Percentiles rank a stretch among this genome's conserved stretches.
Evolutionary conservation across 1,140 invertebrate species (phyloP).

Genomic region (Anastatus disparis): DNA sequence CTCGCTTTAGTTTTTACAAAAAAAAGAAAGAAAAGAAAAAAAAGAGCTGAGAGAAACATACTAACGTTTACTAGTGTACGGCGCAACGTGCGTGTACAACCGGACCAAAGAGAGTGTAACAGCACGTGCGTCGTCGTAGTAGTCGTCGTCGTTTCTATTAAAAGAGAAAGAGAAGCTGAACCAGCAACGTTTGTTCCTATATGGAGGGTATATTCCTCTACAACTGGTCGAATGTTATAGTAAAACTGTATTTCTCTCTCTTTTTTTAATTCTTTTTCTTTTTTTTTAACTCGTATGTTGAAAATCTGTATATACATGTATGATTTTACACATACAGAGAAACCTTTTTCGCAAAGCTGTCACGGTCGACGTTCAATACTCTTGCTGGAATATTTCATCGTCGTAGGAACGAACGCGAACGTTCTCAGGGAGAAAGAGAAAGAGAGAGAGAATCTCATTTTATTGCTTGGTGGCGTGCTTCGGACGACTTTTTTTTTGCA

Average conservation of each 20-base stretch:
- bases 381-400: constrained; percentile 30
- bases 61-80: neutral
- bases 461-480: constrained; percentile 9
- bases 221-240: constrained; percentile 26
- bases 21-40: too few species aligned
- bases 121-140: constrained; percentile 60
- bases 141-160: too few species aligned
- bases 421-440: too few species aligned
- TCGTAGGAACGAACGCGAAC: too few species aligned
- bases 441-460: constrained; percentile 14
- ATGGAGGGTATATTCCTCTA: constrained; percentile 42
- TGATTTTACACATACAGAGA: too few species aligned
- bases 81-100: constrained; percentile 59
- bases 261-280: too few species aligned
- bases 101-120: constrained; percentile 50
- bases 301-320: too few species aligned
- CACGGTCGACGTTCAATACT: constrained; percentile 37
- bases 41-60: constrained; percentile 6
- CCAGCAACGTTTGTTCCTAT: constrained; percentile 54
- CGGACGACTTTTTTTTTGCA: neutral
- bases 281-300: too few species aligned
- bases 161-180: constrained; percentile 60
- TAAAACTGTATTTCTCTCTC: too few species aligned
- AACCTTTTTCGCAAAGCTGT: constrained; percentile 40
- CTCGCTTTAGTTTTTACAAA: neutral